phyloP scores from a whole-genome alignment of 2,113 vertebrate species.

The Seriola dumerili region DNA sequence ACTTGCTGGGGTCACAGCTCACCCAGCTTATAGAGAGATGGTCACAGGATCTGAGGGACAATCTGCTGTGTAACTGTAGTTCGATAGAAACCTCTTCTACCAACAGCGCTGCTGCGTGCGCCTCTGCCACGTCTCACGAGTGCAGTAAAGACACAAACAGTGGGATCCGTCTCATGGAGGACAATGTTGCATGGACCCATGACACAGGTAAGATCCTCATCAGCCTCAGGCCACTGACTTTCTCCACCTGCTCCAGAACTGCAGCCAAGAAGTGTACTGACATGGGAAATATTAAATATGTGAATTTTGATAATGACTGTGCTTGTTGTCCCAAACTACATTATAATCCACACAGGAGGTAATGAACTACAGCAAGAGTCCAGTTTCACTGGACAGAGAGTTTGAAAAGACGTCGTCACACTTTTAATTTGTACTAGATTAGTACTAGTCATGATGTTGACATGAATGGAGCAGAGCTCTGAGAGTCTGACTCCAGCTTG shows the following conservation, averaged over 20 bases:
- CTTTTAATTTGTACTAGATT: slow-evolving; percentile 26
- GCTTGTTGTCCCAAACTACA: slow-evolving; percentile 54
- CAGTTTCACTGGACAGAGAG: slow-evolving; percentile 40
- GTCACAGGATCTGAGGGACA: slow-evolving; percentile 76
- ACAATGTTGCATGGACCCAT: slow-evolving; percentile 66
- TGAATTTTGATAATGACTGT: slow-evolving; percentile 65
- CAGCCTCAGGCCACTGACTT: slow-evolving; percentile 74
- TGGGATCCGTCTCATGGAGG: slow-evolving; percentile 65
- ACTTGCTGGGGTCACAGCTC: slow-evolving; percentile 81
- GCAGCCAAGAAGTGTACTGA: slow-evolving; percentile 64
- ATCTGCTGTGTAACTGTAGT: slow-evolving; percentile 73
- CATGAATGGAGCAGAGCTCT: slow-evolving; percentile 8
- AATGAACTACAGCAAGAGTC: slow-evolving; percentile 52
- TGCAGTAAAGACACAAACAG: slow-evolving; percentile 65
- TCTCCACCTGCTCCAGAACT: slow-evolving; percentile 66
- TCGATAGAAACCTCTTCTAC: slow-evolving; percentile 57
- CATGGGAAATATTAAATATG: slow-evolving; percentile 59
- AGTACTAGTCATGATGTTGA: background rate
- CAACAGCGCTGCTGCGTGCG: slow-evolving; percentile 19
- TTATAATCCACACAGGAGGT: slow-evolving; percentile 40
- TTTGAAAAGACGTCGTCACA: slow-evolving; percentile 36
- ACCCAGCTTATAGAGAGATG: slow-evolving; percentile 70
- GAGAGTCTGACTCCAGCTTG: background rate
- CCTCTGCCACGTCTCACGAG: slow-evolving; percentile 35
- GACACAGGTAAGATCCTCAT: slow-evolving; percentile 68